phyloP scores from a whole-genome alignment of 2,113 vertebrate genomes.

The Phainopepla nitens region DNA sequence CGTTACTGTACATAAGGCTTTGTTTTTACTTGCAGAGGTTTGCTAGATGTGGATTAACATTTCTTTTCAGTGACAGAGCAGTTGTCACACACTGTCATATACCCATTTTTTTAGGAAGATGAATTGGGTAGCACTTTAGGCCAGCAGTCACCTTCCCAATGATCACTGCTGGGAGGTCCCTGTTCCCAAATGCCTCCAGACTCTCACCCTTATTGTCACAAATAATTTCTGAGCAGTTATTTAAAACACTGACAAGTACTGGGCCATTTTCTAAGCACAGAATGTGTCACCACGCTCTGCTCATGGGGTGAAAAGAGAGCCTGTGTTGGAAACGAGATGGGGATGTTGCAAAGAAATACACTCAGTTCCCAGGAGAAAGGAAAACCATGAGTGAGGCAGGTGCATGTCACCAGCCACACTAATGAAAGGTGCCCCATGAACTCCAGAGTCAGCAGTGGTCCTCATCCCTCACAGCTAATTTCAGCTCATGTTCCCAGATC shows the following conservation, averaged over 20 bases:
- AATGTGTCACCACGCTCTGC: background rate
- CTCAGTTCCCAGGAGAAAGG: background rate
- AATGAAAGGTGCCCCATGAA: background rate
- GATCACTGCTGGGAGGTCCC: background rate
- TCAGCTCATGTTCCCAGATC: background rate
- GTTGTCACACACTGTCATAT: background rate
- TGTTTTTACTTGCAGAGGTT: background rate
- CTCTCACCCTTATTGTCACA: background rate
- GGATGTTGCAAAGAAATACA: background rate
- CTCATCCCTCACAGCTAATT: background rate
- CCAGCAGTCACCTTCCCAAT: background rate
- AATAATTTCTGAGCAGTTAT: background rate
- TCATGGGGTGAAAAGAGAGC: background rate
- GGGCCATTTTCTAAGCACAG: background rate
- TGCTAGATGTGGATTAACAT: background rate
- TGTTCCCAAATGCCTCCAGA: background rate
- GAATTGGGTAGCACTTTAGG: background rate
- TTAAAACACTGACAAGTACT: background rate
- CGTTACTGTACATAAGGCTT: background rate
- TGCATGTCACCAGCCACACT: rapidly evolving
- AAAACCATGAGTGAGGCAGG: background rate
- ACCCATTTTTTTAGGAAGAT: background rate
- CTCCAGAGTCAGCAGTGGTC: background rate
- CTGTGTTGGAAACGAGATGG: background rate
- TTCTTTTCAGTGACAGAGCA: background rate